phyloP scores from a whole-genome alignment of 2,888 invertebrate species.

The Onchidella celtica region DNA sequence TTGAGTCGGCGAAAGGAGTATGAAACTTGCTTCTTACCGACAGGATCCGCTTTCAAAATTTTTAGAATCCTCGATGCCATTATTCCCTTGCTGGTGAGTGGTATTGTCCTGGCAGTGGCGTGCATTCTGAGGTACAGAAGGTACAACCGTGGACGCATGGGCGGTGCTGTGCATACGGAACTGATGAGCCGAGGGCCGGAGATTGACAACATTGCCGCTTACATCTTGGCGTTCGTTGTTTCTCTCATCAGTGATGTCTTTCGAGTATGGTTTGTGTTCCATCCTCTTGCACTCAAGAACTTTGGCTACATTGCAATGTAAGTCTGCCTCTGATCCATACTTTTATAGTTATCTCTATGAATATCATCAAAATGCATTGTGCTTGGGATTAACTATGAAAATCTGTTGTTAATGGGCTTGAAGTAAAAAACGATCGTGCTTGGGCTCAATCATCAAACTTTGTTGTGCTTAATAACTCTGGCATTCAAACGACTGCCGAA shows the following conservation, averaged over 20 bases:
- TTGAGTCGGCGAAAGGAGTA: too few species aligned
- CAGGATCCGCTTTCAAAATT: not conserved
- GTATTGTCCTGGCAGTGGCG: not conserved
- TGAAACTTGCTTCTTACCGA: not conserved
- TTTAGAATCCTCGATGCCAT: not conserved
- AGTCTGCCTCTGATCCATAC: too few species aligned
- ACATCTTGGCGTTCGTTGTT: not conserved
- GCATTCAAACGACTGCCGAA: too few species aligned
- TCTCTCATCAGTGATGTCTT: not conserved
- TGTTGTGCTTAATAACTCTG: too few species aligned
- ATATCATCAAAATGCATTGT: not conserved
- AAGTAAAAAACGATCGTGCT: too few species aligned
- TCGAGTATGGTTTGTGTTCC: not conserved
- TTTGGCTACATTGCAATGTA: not conserved
- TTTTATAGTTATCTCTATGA: not conserved
- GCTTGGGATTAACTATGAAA: too few species aligned
- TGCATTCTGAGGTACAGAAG: not conserved
- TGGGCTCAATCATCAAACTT: too few species aligned
- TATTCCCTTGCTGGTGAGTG: not conserved
- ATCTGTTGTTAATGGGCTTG: too few species aligned
- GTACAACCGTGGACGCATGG: not conserved
- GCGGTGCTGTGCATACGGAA: not conserved
- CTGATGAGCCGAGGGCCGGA: constrained; percentile 1
- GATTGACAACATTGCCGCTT: constrained; percentile 16
- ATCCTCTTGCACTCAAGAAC: not conserved